Base-by-base conservation (phyloP, 2,888 invertebrate genomes). In the Lepeophtheirus nordmannii region DNA sequence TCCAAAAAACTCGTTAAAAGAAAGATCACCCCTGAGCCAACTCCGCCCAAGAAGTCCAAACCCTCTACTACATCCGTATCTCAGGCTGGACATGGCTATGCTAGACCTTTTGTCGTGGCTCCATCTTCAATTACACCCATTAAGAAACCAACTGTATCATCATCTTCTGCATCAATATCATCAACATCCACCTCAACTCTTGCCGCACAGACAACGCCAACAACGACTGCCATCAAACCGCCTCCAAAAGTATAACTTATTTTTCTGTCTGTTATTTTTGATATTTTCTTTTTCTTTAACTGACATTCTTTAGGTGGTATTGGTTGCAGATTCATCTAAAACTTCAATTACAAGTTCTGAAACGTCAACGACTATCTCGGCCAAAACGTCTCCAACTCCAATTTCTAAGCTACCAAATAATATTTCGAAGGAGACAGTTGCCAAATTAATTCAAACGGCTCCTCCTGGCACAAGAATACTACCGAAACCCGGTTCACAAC, bases 1-100 rank as follows among this genome's bases (percentile, higher is more conserved):
- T 17, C 60, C 9, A 22, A 60, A 60, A 37, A 9, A 23, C 37
- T 17, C 8, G 53, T 46, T 14, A 46, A 46, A 17, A 14, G 53
- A 46, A 46, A 46, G 53, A 8, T 17, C 17, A 17, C 53, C 8
- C n/a, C n/a, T n/a, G 53, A 46, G 53, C 53, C 53, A n/a, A 17
- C 53, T 46, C 53, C 14, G 17, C 17, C 53, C 17, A 46, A 46
- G 8, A 46, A 46, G 53, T 17, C 8, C 53, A 46, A 46, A 17
- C 17, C 53, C 53, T 14, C 30, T 30, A 30, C 30, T 30, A 30
- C 30, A 30, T 30, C 53, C 8, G 53, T 46, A 14, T 46, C 53
- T 46, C 60, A 38, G 60, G 38, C 30, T 23, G 37, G 38, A 11
- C 60, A 60, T 37, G 60, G 22, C 23, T 37, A 60, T 60, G 38